phyloP scores from a whole-genome alignment of 2,797 vertebrate genomes.

The Rhinella marina region DNA sequence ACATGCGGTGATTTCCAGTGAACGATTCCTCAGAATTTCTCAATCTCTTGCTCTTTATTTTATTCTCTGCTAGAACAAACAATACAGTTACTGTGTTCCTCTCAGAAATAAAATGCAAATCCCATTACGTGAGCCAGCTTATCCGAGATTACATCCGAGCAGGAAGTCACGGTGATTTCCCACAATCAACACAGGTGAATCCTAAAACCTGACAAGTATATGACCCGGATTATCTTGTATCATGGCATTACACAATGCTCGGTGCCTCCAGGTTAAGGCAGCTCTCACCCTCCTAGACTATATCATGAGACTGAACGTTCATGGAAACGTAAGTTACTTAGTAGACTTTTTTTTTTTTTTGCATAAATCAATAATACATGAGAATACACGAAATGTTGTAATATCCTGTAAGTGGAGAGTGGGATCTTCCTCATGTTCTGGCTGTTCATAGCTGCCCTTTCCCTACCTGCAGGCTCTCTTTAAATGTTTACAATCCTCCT shows the following conservation, averaged over 20 bases:
- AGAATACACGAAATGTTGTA: too few relatives aligned
- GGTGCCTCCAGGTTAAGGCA: neutral
- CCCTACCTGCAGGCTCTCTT: neutral
- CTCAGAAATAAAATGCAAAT: neutral
- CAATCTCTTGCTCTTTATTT: neutral
- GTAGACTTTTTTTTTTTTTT: too few relatives aligned
- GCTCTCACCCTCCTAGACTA: neutral
- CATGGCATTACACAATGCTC: neutral
- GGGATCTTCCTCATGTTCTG: too few relatives aligned
- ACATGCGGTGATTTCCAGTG: constrained; percentile 4
- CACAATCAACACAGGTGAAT: constrained; percentile 2
- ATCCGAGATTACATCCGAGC: neutral
- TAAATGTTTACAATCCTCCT: neutral
- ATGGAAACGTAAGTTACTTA: too few relatives aligned
- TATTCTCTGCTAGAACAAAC: neutral
- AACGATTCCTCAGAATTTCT: neutral
- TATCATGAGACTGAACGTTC: too few relatives aligned
- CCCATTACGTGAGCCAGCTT: neutral
- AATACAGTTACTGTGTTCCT: neutral
- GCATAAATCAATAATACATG: too few relatives aligned
- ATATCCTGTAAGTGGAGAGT: too few relatives aligned
- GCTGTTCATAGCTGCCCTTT: too few relatives aligned
- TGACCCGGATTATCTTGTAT: neutral
- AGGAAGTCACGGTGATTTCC: constrained; percentile 42
- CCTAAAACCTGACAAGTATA: constrained; percentile 8